Conservation (phyloP, 2,888 invertebrate genomes). For the Synanthedon formicaeformis region DNA sequence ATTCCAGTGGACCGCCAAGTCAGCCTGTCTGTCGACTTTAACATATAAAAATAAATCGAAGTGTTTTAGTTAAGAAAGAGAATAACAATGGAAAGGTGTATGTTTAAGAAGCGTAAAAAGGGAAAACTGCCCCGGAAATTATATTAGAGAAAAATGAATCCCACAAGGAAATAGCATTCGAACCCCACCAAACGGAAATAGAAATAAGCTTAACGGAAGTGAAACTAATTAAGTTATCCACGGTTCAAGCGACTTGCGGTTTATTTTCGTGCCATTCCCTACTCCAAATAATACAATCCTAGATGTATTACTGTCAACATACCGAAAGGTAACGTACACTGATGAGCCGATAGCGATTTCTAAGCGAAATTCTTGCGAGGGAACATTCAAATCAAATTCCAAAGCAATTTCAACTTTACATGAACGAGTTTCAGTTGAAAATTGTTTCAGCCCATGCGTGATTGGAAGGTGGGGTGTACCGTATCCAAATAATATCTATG, state of each 20-base stretch:
- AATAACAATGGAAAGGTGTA: conserved; percentile 7
- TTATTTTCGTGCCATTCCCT: conserved; percentile 59
- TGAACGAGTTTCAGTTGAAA: conserved; percentile 19
- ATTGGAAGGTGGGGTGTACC: conserved; percentile 40
- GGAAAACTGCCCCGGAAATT: conserved; percentile 45
- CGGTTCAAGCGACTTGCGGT: conserved; percentile 52
- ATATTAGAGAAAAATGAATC: conserved; percentile 61
- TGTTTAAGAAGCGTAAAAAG: conserved; percentile 19
- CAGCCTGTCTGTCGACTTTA: no score
- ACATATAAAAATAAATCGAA: no score
- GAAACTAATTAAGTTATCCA: conserved; percentile 68
- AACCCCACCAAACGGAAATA: conserved; percentile 63
- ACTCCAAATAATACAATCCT: conserved; percentile 48
- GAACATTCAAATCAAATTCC: conserved; percentile 19
- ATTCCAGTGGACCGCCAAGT: no score
- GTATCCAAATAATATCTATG: conserved; percentile 57
- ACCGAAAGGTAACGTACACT: conserved; percentile 45
- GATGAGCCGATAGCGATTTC: conserved; percentile 51
- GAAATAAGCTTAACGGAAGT: conserved; percentile 66
- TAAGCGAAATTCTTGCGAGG: conserved; percentile 42
- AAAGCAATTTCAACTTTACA: neutral
- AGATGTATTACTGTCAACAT: conserved; percentile 59
- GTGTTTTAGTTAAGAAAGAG: no score
- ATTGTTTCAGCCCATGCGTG: conserved; percentile 15
- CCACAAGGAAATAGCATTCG: conserved; percentile 51